Evolutionary conservation across 2,888 invertebrate genomes (phyloP).

Genomic region (Spodoptera littoralis): DNA sequence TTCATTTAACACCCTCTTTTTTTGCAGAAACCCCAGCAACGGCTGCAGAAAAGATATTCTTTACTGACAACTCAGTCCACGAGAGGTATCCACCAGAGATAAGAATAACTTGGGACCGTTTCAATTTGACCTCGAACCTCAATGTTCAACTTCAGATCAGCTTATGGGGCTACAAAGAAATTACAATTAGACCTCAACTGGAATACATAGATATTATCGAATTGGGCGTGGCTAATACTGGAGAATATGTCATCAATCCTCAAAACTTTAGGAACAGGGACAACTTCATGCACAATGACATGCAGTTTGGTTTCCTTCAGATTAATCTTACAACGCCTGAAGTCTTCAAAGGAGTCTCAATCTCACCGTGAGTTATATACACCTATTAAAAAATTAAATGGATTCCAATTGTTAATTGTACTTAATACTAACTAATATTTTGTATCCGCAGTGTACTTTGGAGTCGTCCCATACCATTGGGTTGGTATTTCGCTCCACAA

Average conservation of each 20-base stretch:
- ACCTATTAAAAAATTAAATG: not conserved
- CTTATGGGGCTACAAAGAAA: constrained; percentile 96
- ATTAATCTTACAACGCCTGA: constrained; percentile 95
- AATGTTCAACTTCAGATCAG: constrained; percentile 94
- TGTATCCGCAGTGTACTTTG: constrained; percentile 90
- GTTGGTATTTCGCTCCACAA: constrained; percentile 97
- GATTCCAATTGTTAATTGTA: no score
- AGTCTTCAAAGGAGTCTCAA: constrained; percentile 89
- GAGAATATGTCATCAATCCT: constrained; percentile 92
- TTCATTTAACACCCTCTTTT: no score
- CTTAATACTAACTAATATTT: not conserved
- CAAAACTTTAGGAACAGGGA: constrained; percentile 91
- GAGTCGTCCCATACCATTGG: constrained; percentile 97
- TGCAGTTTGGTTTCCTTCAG: constrained; percentile 95
- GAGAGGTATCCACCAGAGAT: constrained; percentile 92
- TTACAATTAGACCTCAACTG: constrained; percentile 93
- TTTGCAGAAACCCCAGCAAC: constrained; percentile 95
- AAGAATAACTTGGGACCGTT: constrained; percentile 94
- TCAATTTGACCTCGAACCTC: constrained; percentile 94
- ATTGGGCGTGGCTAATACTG: constrained; percentile 90
- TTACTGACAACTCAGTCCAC: constrained; percentile 92
- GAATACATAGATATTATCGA: constrained; percentile 94
- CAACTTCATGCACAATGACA: constrained; percentile 91
- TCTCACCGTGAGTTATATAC: constrained; percentile 92
- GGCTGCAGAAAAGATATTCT: constrained; percentile 95